Evolutionary conservation across 2,888 invertebrate species (phyloP).

Genomic region (Coecobrya sp.): DNA sequence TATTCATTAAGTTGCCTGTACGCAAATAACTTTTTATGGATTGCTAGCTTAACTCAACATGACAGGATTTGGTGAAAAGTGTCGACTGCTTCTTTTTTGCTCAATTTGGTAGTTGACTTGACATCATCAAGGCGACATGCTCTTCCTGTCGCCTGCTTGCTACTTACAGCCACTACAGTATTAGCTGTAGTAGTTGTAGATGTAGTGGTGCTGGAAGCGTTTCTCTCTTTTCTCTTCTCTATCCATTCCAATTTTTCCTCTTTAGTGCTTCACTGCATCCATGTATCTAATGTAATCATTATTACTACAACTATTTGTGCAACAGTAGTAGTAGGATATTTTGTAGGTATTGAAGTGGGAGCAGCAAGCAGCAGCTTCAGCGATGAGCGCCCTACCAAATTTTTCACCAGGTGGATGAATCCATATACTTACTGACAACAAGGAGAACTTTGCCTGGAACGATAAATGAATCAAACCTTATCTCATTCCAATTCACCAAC

Average conservation of each 20-base stretch:
- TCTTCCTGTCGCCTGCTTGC: conserved; percentile 71
- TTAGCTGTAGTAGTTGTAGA: not conserved
- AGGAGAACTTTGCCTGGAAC: conserved; percentile 25
- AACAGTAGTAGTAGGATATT: not conserved
- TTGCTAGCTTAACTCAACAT: conserved; percentile 69
- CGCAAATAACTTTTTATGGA: conserved; percentile 79
- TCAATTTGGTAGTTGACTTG: conserved; percentile 75
- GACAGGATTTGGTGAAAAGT: conserved; percentile 73
- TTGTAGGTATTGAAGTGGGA: not conserved
- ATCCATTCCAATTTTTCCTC: conserved; percentile 69
- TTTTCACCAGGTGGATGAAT: conserved; percentile 67
- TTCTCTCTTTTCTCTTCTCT: conserved; percentile 10
- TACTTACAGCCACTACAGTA: conserved; percentile 3
- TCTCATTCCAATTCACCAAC: conserved; percentile 36
- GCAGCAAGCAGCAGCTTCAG: not conserved
- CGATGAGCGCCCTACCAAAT: conserved; percentile 5
- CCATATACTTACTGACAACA: conserved; percentile 15
- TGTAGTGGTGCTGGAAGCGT: not conserved
- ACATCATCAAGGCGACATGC: conserved; percentile 76
- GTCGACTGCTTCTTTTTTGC: conserved; percentile 74
- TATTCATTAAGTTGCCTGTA: conserved; percentile 62
- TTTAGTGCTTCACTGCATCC: conserved; percentile 67
- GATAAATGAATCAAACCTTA: conserved; percentile 58
- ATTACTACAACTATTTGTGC: conserved; percentile 67
- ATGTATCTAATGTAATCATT: conserved; percentile 70